A percentile compares a stretch with the other conserved stretches of the same genome.
Evolutionary conservation across 2,888 invertebrate genomes (phyloP).

Genomic region (Eristalis pertinax): DNA sequence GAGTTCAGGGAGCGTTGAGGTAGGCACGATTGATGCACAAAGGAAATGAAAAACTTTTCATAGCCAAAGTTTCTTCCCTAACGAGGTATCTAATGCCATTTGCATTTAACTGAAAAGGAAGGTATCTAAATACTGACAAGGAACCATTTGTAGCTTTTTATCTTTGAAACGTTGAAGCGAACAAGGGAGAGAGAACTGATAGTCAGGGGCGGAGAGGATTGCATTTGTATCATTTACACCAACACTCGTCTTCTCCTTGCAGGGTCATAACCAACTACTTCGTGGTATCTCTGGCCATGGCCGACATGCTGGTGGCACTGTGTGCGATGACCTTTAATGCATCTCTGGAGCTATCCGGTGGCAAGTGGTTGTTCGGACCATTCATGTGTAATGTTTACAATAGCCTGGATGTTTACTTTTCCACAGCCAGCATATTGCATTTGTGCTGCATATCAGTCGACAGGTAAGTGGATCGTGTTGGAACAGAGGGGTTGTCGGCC

Average conservation of each 20-base stretch:
- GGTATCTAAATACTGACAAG: slow-evolving; percentile 12
- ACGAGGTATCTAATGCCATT: slow-evolving; percentile 32
- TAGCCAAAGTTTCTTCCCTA: slow-evolving; percentile 31
- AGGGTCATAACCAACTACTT: slow-evolving; percentile 97
- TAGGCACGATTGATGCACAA: slow-evolving; percentile 29
- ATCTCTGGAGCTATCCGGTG: slow-evolving; percentile 91
- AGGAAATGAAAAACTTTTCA: slow-evolving; percentile 50
- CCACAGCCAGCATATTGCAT: slow-evolving; percentile 95
- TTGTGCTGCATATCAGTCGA: slow-evolving; percentile 95
- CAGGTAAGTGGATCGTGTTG: slow-evolving; percentile 79
- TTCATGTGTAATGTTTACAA: slow-evolving; percentile 98
- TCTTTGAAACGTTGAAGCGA: not conserved
- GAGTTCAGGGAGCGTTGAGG: not conserved
- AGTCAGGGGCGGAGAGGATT: not conserved
- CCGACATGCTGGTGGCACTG: slow-evolving; percentile 96
- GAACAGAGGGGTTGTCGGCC: slow-evolving; percentile 27
- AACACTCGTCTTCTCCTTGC: slow-evolving; percentile 60
- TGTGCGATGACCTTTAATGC: slow-evolving; percentile 98
- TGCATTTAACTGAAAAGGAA: slow-evolving; percentile 30
- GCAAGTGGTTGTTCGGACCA: slow-evolving; percentile 93
- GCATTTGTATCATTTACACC: not conserved
- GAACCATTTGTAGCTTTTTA: slow-evolving; percentile 10
- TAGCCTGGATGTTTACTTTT: slow-evolving; percentile 96
- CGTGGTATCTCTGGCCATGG: slow-evolving; percentile 95
- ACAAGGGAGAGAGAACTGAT: not conserved